phyloP scores from a whole-genome alignment of 2,797 vertebrate species.

The Hylomyscus alleni region DNA sequence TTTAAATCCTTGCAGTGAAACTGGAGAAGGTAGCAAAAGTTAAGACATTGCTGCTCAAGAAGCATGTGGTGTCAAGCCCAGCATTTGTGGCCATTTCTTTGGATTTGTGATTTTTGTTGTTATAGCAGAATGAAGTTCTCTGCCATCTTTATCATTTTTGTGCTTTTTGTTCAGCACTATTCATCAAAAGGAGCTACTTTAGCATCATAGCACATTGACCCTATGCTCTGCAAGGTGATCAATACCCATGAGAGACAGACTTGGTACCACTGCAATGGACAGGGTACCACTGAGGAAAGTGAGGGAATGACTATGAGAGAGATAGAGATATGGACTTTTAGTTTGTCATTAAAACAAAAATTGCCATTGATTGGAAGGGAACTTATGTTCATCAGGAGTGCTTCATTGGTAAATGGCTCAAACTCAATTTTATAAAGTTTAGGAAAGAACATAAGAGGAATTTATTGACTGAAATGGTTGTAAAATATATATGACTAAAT shows the following conservation, averaged over 20 bases:
- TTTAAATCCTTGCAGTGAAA: background rate
- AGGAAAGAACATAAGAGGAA: background rate
- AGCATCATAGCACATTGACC: background rate
- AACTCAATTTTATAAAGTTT: background rate
- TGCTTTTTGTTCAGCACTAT: background rate
- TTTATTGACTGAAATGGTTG: background rate
- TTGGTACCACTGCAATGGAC: background rate
- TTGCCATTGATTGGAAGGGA: background rate
- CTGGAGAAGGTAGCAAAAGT: background rate
- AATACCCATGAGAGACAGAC: background rate
- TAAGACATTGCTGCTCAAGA: background rate
- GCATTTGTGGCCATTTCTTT: rapidly evolving
- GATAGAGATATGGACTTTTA: background rate
- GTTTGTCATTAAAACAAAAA: background rate
- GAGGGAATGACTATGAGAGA: background rate
- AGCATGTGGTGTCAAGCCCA: rapidly evolving
- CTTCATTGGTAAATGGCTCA: background rate
- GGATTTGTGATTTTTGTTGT: background rate
- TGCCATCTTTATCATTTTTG: background rate
- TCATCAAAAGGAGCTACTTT: background rate
- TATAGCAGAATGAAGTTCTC: background rate
- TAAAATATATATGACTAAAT: background rate
- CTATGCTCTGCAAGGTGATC: background rate
- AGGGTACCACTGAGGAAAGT: background rate
- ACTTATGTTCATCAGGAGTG: background rate